Evolutionary conservation across 2,888 invertebrate genomes (phyloP).

Genomic region (Monoplex corrugatus): DNA sequence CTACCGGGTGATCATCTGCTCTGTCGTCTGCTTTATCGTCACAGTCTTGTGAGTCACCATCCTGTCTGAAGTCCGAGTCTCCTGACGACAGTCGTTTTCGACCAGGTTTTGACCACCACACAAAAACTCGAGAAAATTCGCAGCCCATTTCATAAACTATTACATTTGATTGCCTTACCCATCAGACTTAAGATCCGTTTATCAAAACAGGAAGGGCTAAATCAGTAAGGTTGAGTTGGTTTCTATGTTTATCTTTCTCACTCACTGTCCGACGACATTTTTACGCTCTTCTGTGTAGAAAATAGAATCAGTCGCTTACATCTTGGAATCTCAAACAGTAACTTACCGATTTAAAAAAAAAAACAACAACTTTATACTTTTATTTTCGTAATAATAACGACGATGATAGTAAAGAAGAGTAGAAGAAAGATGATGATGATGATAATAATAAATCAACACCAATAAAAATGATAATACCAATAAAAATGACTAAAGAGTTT

Average conservation of each 20-base stretch:
- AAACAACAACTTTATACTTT: too few relatives aligned
- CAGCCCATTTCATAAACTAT: conserved; percentile 42
- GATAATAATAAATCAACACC: too few relatives aligned
- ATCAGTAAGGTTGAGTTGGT: neutral
- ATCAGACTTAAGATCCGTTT: neutral
- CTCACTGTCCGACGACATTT: too few relatives aligned
- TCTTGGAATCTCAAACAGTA: too few relatives aligned
- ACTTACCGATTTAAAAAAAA: too few relatives aligned
- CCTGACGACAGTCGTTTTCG: conserved; percentile 30
- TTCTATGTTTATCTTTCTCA: neutral
- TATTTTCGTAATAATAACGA: neutral
- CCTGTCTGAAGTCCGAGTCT: conserved; percentile 22
- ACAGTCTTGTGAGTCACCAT: neutral
- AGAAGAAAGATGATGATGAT: neutral
- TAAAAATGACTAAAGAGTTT: too few relatives aligned
- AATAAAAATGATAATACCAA: too few relatives aligned
- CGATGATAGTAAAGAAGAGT: neutral
- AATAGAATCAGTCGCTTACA: too few relatives aligned
- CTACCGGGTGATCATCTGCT: neutral
- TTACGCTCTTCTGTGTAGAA: too few relatives aligned
- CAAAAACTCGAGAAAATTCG: conserved; percentile 34
- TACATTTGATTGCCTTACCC: neutral
- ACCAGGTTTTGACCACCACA: conserved; percentile 20
- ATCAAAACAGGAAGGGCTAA: neutral
- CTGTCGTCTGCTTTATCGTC: conserved; percentile 14